A percentile compares a stretch with the other conserved stretches of the same genome.
Conservation (phyloP, 1,140 invertebrate species). For the Pomacea maculata region DNA sequence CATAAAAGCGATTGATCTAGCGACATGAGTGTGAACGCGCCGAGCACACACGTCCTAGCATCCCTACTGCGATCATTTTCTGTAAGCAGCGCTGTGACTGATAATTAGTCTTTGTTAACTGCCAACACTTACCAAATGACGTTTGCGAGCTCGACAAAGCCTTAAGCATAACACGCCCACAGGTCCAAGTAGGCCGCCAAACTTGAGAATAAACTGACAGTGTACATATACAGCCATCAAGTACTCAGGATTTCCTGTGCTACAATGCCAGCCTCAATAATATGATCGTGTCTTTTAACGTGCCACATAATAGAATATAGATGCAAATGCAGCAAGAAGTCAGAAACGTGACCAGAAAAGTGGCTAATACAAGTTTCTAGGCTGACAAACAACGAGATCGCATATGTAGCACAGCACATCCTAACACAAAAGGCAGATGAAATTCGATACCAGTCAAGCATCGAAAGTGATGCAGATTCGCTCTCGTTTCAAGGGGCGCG, state of each 20-base stretch:
- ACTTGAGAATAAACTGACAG: neutral
- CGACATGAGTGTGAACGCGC: no score
- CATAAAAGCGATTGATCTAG: no score
- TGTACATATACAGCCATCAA: neutral
- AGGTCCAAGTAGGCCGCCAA: neutral
- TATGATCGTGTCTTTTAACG: neutral
- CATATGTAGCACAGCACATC: no score
- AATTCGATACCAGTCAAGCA: slow-evolving; percentile 19
- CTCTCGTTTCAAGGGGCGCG: slow-evolving; percentile 20
- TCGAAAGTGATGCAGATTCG: slow-evolving; percentile 16
- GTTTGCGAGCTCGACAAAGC: neutral
- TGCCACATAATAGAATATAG: neutral
- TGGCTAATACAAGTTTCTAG: no score
- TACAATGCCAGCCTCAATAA: neutral
- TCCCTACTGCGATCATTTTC: no score
- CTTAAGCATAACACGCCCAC: slow-evolving; percentile 3
- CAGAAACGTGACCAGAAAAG: neutral
- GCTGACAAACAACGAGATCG: no score
- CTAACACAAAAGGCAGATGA: slow-evolving; percentile 24
- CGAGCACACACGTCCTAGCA: no score
- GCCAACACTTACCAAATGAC: slow-evolving; percentile 4
- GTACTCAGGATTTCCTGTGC: slow-evolving; percentile 8
- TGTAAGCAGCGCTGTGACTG: no score
- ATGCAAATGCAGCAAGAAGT: neutral
- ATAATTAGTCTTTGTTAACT: neutral